Conservation (phyloP, 2,888 invertebrate genomes). For the Sesia apiformis region DNA sequence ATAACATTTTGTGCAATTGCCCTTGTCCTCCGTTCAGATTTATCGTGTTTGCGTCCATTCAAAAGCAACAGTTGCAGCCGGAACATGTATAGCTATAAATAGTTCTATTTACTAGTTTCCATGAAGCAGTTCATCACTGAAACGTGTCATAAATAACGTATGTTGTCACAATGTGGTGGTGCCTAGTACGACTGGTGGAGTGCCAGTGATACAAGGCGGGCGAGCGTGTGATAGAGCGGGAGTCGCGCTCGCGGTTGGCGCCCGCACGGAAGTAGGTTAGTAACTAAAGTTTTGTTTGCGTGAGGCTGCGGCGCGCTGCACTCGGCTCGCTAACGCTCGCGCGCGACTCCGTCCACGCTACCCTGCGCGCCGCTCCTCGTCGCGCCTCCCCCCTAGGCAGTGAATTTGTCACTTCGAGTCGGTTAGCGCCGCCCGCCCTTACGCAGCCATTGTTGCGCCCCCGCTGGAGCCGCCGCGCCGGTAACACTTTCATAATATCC, state of each 20-base stretch:
- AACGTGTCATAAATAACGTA: constrained; percentile 39
- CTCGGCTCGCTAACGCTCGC: constrained; percentile 35
- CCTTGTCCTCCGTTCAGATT: constrained; percentile 43
- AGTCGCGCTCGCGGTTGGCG: constrained; percentile 60
- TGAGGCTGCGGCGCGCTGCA: constrained; percentile 71
- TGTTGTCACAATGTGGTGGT: not conserved
- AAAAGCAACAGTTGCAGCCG: constrained; percentile 31
- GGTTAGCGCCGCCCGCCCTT: constrained; percentile 37
- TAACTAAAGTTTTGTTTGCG: constrained; percentile 75
- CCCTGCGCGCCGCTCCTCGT: constrained; percentile 22
- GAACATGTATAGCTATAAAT: not conserved
- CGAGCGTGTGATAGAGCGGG: constrained; percentile 36
- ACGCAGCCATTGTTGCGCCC: constrained; percentile 25
- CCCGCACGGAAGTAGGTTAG: constrained; percentile 74
- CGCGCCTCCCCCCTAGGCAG: constrained; percentile 17
- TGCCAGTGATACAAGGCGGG: constrained; percentile 7
- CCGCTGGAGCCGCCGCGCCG: constrained; percentile 17
- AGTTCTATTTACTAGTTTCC: constrained; percentile 36
- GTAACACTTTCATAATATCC: constrained; percentile 13
- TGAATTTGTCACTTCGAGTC: constrained; percentile 56
- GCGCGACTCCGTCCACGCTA: constrained; percentile 33
- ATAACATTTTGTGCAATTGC: constrained; percentile 65
- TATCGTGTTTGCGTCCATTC: constrained; percentile 57
- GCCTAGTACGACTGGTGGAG: constrained; percentile 3
- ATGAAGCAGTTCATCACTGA: constrained; percentile 57